phyloP scores from a whole-genome alignment of 2,113 vertebrate species.

The Pseudorasbora parva region DNA sequence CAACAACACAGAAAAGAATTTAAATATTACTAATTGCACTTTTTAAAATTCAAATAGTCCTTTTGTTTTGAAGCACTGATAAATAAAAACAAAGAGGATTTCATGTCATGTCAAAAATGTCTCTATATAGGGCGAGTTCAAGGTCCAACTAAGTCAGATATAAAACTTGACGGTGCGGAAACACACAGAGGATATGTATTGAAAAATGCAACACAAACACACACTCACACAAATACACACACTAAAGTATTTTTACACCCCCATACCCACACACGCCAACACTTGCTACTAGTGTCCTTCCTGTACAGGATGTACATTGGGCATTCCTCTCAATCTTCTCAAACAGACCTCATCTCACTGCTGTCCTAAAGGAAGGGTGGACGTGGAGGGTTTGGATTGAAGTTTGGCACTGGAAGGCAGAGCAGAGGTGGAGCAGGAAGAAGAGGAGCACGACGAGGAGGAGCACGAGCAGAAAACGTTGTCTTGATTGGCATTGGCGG shows the following conservation, averaged over 20 bases:
- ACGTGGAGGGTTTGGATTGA: conserved; percentile 68
- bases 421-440: conserved; percentile 73
- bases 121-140: conserved; percentile 67
- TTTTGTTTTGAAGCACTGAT: conserved; percentile 71
- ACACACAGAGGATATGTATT: conserved; percentile 70
- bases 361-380: conserved; percentile 75
- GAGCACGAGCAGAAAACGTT: conserved; percentile 64
- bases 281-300: conserved; percentile 55
- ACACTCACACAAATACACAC: conserved; percentile 61
- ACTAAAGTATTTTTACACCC: conserved; percentile 71
- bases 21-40: conserved; percentile 82
- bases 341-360: conserved; percentile 56
- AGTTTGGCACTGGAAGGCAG: conserved; percentile 77
- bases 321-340: conserved; percentile 20
- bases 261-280: conserved; percentile 60
- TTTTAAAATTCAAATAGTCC: conserved; percentile 73
- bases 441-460: conserved; percentile 65
- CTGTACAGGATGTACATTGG: conserved; percentile 63
- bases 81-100: conserved; percentile 64
- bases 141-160: conserved; percentile 58
- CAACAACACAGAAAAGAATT: conserved; percentile 72
- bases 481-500: conserved; percentile 1
- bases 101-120: conserved; percentile 59
- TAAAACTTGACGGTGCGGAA: conserved; percentile 67
- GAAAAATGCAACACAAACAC: conserved; percentile 61